Conservation (phyloP, 64 coral and sea anemone genomes). For the Dendrophyllia cribrosa region DNA sequence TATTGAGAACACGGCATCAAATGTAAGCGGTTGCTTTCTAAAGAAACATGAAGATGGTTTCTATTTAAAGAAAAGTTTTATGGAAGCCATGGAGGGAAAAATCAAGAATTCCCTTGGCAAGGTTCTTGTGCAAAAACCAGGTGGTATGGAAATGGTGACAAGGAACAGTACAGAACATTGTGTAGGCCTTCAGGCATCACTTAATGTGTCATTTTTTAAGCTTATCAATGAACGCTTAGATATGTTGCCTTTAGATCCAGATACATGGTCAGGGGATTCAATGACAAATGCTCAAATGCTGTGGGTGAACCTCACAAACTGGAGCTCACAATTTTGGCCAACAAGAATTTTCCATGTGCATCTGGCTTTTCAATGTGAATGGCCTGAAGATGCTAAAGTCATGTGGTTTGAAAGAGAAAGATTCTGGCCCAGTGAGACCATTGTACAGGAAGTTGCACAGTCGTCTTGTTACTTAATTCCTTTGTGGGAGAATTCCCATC, state of each 20-base stretch:
- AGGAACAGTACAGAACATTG: background rate
- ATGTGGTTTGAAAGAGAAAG: slow-evolving; percentile 13
- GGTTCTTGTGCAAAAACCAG: slow-evolving; percentile 9
- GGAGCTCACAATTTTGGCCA: background rate
- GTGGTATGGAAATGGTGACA: slow-evolving; percentile 33
- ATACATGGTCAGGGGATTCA: slow-evolving; percentile 33
- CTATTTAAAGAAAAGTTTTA: slow-evolving; percentile 1
- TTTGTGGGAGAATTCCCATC: background rate
- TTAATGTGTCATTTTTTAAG: background rate
- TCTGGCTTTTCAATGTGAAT: slow-evolving; percentile 1
- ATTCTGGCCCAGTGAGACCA: slow-evolving; percentile 5
- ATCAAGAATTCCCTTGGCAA: background rate
- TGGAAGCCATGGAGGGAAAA: slow-evolving; percentile 21
- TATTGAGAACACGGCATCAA: background rate
- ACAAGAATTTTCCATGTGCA: background rate
- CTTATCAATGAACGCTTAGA: background rate
- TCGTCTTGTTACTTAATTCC: slow-evolving; percentile 7
- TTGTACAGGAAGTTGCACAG: slow-evolving; percentile 1
- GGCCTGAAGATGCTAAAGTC: background rate
- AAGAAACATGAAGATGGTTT: background rate
- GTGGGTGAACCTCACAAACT: slow-evolving; percentile 36
- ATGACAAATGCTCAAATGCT: slow-evolving; percentile 34
- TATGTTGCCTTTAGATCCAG: slow-evolving; percentile 14
- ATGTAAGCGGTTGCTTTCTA: background rate
- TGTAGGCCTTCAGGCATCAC: background rate